A percentile compares a stretch with the other conserved stretches of the same genome.
Conservation (phyloP, 2,797 vertebrate species). For the Manis crassicaudata region DNA sequence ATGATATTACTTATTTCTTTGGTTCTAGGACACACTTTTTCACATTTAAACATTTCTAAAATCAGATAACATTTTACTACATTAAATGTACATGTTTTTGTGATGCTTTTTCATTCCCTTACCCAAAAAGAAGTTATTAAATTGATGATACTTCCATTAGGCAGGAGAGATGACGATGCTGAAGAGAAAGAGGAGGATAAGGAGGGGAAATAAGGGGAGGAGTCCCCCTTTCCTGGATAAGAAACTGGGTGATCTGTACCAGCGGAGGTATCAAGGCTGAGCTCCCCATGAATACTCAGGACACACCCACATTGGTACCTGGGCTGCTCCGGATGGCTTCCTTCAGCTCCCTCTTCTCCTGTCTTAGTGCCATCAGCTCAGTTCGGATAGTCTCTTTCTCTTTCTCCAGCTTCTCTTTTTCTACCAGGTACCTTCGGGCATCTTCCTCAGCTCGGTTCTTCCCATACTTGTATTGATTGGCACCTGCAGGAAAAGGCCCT, state of each 20-base stretch:
- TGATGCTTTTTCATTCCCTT: not conserved
- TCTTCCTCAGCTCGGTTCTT: constrained; percentile 98
- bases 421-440: constrained; percentile 91
- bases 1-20: not conserved
- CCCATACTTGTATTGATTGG: constrained; percentile 96
- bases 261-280: not conserved
- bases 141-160: not conserved
- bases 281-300: not conserved
- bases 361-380: constrained; percentile 89
- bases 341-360: constrained; percentile 92
- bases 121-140: not conserved
- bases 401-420: constrained; percentile 96
- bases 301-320: constrained; percentile 83
- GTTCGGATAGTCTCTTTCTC: constrained; percentile 92
- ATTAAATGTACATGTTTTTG: not conserved
- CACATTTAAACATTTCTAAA: not conserved
- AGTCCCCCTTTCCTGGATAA: not conserved
- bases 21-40: not conserved
- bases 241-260: not conserved
- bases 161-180: not conserved
- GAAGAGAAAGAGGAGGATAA: not conserved
- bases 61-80: not conserved
- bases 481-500: constrained; percentile 85
- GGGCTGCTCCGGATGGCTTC: constrained; percentile 89
- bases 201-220: not conserved